Evolutionary conservation across 2,797 vertebrate species (phyloP), one percentile per base, ranked within the genome.

Genomic region (Microcaecilia unicolor): DNA sequence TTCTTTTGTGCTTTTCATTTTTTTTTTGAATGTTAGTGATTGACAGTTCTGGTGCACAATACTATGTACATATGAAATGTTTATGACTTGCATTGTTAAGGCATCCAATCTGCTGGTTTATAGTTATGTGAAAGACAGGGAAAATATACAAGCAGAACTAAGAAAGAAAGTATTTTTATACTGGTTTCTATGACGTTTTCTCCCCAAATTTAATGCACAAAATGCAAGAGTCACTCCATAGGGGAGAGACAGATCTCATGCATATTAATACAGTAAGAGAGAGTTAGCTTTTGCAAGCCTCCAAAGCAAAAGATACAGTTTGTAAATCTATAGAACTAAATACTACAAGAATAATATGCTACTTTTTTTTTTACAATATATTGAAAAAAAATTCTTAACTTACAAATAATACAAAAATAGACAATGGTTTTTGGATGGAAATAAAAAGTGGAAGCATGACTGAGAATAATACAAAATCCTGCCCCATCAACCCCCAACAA

Each of bases 101-200:
- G 92, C 92, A 96, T 96, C 90, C 90, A 91, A 91, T 91, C 89
- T 93, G 92, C 92, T 96, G 92, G 92, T 96, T 93, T 90, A 90
- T 89, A 91, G 90, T 92, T 88, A 90, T 82, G 88, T 89, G 89
- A 86, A 88, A 85, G 82, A 82, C 78, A 81, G 76, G 73, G 81
- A 70, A 85, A 86, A 83, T 85, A 87, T 90, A 91, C 83, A 88
- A 89, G 90, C 89, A 88, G 86, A 92, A 86, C 88, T 85, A 72
- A 84, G 81, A 87, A 88, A 87, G 84, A 90, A 87, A 89, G 83
- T 85, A 86, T 81, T 86, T 90, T 84, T 82, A n/a, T n/a, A 89
- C 74, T 83, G 80, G 83, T 87, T 83, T 79, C 72, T 83, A 81
- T 83, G 75, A 84, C 84, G 72, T 79, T 71, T 34, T 83, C 81